Conservation (phyloP, 2,888 invertebrate species). For the Coenonympha arcania region DNA sequence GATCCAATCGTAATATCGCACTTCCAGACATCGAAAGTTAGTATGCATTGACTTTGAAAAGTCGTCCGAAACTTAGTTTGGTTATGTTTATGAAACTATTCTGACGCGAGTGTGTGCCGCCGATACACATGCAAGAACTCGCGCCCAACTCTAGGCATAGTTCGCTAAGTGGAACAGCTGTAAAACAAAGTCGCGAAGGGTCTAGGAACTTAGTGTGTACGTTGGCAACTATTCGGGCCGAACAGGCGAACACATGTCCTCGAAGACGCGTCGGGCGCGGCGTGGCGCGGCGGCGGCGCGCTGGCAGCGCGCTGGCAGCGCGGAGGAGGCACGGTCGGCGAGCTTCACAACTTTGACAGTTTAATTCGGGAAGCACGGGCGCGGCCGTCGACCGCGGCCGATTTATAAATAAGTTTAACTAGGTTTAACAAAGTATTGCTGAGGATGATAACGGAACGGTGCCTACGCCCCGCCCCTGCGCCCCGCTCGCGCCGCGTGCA, state of each 20-base stretch:
- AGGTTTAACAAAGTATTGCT: slow-evolving; percentile 70
- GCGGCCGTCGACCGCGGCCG: slow-evolving; percentile 55
- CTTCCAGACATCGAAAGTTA: slow-evolving; percentile 73
- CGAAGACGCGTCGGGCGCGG: slow-evolving; percentile 33
- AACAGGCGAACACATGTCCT: slow-evolving; percentile 58
- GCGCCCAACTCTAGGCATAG: slow-evolving; percentile 73
- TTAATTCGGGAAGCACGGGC: slow-evolving; percentile 50
- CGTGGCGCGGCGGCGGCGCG: slow-evolving; percentile 30
- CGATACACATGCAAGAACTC: slow-evolving; percentile 74
- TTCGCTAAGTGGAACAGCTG: slow-evolving; percentile 75
- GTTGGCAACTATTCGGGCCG: slow-evolving; percentile 57
- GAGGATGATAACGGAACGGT: slow-evolving; percentile 63
- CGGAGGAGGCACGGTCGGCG: slow-evolving; percentile 29
- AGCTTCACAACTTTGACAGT: slow-evolving; percentile 59
- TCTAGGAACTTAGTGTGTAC: slow-evolving; percentile 72
- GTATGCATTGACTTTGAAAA: slow-evolving; percentile 76
- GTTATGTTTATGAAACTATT: slow-evolving; percentile 76
- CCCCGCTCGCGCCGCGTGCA: slow-evolving; percentile 60
- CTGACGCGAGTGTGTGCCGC: slow-evolving; percentile 70
- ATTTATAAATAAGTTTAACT: slow-evolving; percentile 71
- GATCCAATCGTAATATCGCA: slow-evolving; percentile 73
- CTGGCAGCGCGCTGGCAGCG: slow-evolving; percentile 32
- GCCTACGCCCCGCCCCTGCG: slow-evolving; percentile 50
- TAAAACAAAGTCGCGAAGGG: slow-evolving; percentile 75
- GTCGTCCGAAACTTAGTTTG: slow-evolving; percentile 74